Evolutionary conservation across 2,797 vertebrate species (phyloP).

Genomic region (Rhadinocentrus ornatus): DNA sequence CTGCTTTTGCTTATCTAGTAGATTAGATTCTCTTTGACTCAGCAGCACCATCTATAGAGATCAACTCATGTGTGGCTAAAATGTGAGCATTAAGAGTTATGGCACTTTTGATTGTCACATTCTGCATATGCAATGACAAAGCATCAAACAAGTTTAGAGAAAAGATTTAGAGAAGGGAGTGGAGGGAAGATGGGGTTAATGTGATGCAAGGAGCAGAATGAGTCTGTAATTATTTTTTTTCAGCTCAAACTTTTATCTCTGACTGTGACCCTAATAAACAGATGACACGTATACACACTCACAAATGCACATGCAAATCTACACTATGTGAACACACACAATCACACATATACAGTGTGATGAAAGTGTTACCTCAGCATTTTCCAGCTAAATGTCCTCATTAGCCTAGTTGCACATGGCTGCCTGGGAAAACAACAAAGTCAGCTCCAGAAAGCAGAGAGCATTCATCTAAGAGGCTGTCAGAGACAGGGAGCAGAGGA

Average conservation of each 20-base stretch:
- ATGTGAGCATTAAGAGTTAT: neutral
- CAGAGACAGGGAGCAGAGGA: conserved; percentile 80
- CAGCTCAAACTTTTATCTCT: conserved; percentile 69
- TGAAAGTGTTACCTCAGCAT: conserved; percentile 84
- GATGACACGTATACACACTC: conserved; percentile 54
- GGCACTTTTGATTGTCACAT: neutral
- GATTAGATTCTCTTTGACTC: neutral
- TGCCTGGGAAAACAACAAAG: conserved; percentile 84
- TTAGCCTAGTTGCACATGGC: conserved; percentile 85
- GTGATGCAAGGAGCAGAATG: conserved; percentile 71
- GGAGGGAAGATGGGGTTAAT: conserved; percentile 41
- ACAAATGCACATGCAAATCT: conserved; percentile 24
- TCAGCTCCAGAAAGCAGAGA: conserved; percentile 80
- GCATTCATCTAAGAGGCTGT: conserved; percentile 81
- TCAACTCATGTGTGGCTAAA: neutral
- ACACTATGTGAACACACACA: conserved; percentile 36
- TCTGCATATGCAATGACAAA: neutral
- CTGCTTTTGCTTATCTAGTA: neutral
- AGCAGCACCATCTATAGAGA: neutral
- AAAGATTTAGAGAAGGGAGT: conserved; percentile 17
- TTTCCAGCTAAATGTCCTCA: conserved; percentile 84
- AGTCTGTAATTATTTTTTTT: conserved; percentile 70
- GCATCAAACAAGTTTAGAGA: conserved; percentile 4
- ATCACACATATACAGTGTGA: conserved; percentile 56
- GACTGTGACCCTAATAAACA: conserved; percentile 78